Conservation (phyloP, 2,888 invertebrate species). For the Stramonita haemastoma region DNA sequence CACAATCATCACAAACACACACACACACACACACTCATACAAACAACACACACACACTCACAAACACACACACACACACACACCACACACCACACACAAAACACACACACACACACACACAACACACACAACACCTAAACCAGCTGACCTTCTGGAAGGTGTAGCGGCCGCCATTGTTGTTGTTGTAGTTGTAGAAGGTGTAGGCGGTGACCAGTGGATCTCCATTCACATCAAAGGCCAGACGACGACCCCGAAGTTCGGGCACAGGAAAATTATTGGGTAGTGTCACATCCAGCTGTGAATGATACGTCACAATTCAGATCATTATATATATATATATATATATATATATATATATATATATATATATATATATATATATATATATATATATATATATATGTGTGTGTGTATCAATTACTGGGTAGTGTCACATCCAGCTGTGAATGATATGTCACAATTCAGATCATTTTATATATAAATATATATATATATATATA, state of each 20-base stretch:
- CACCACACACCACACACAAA: no score
- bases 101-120: no score
- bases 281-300: slow-evolving; percentile 49
- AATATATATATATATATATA: no score
- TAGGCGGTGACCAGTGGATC: slow-evolving; percentile 56
- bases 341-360: no score
- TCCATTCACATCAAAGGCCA: slow-evolving; percentile 68
- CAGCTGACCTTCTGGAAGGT: slow-evolving; percentile 53
- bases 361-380: no score
- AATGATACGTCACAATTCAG: background rate
- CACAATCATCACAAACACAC: background rate
- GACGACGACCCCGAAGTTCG: slow-evolving; percentile 52
- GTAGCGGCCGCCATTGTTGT: slow-evolving; percentile 45
- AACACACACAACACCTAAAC: background rate
- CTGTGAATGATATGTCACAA: background rate
- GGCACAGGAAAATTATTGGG: slow-evolving; percentile 52
- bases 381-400: no score
- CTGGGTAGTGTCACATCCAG: slow-evolving; percentile 51
- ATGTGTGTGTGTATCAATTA: slow-evolving; percentile 22
- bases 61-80: no score
- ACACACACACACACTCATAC: no score
- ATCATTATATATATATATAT: no score
- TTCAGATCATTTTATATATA: no score
- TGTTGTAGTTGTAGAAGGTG: slow-evolving; percentile 66
- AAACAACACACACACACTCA: no score